Evolutionary conservation across 2,888 invertebrate genomes (phyloP), one percentile per base, ranked within the genome.

Genomic region (Gerris lacustris): DNA sequence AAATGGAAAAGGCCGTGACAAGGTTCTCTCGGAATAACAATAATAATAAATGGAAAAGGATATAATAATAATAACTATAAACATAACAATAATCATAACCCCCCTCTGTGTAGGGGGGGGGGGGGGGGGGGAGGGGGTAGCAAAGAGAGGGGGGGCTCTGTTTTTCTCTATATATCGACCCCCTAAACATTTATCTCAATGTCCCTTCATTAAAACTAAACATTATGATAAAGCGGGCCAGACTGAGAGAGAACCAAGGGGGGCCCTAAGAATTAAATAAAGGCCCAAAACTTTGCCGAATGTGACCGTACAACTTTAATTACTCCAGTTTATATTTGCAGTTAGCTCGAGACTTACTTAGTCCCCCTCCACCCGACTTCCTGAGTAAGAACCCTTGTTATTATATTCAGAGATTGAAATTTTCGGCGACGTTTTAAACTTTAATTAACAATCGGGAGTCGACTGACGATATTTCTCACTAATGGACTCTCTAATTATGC

Each of bases 61-160:
- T 72, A 73, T 73, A 73, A 75, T 74, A 75, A 75, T 72, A 73
- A 70, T 75, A 75, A 73, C 74, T 73, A 74, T 74, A 72, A 74
- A 70, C 72, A 71, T 74, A 74, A 75, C 74, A 75, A 75, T 75
- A 75, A 75, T 74, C 74, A 73, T 74, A 74, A 75, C 74, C 73
- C 73, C 73, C 31, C 31, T 31, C 31, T 31, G 31, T 31, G 31
- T 31, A 72, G 70, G 70, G 66, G 69, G 68, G 70, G 71, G 66
- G 69, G 66, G 63, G 70, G 70, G 66, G 69, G 68, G 70, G 71
- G 66, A 67, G 66, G 63, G 55, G 9, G 15, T 15, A 11, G 55
- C 55, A 55, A 31, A 31, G 31, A 70, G 62, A 45, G 31, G 31
- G 31, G 31, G 15, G 11, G 9, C 11, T 15, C 9, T 44, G 66